These are phyloP conservation scores for Procambarus clarkii DNA, from an alignment of 1,140 invertebrate genomes.

Conservation along the genomic window DNA sequence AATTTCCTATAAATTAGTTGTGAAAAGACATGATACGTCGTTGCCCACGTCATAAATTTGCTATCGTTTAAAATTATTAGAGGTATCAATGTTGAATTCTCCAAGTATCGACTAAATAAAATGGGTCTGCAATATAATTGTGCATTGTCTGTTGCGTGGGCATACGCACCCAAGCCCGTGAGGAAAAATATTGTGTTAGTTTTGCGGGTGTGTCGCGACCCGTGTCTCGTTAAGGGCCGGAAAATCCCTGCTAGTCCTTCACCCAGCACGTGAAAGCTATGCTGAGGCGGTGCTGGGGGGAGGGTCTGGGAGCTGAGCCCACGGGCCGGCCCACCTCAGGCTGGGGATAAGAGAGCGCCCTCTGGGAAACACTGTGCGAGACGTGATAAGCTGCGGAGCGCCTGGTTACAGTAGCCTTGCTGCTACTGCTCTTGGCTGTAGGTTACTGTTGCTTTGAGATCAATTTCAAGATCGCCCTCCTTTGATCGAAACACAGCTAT, in stretches of 20 bases:
- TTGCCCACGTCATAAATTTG: too few species aligned
- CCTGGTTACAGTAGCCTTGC: background rate
- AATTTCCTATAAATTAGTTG: background rate
- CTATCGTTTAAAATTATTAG: too few species aligned
- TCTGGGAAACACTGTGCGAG: background rate
- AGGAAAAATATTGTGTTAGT: constrained; percentile 2
- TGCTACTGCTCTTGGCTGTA: background rate
- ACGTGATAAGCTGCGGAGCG: background rate
- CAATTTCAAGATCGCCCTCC: too few species aligned
- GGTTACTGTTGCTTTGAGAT: too few species aligned
- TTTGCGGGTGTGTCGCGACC: constrained; percentile 12
- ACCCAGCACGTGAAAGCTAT: constrained; percentile 18
- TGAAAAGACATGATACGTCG: background rate
- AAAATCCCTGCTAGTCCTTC: constrained; percentile 52
- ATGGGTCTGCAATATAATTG: background rate
- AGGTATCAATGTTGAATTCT: background rate
- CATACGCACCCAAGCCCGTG: background rate
- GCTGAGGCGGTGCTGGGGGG: constrained; percentile 10
- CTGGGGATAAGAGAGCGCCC: constrained; percentile 10
- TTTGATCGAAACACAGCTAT: too few species aligned
- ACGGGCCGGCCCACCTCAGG: background rate
- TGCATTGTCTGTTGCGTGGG: background rate
- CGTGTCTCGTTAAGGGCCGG: constrained; percentile 59
- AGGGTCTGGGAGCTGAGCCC: background rate
- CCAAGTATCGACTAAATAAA: too few species aligned